phyloP scores from a whole-genome alignment of 1,140 invertebrate genomes.

The Diplogasteroides magnus region DNA sequence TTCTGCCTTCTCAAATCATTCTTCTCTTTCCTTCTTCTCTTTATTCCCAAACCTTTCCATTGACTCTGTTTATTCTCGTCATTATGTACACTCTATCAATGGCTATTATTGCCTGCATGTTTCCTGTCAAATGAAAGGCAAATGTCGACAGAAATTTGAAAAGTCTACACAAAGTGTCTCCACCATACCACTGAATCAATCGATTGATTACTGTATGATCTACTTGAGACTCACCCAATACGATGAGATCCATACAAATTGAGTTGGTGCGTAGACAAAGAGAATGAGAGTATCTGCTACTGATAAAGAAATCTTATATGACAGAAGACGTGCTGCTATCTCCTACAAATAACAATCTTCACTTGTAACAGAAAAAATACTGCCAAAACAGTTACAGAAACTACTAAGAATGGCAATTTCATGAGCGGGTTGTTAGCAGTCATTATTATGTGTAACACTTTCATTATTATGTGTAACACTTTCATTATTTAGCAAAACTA shows the following conservation, averaged over 20 bases:
- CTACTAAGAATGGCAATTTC: too few relatives aligned
- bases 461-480: not conserved
- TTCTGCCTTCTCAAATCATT: conserved; percentile 1
- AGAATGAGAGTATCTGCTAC: conserved; percentile 25
- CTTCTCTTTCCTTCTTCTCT: not conserved
- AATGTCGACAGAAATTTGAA: conserved; percentile 32
- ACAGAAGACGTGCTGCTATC: conserved; percentile 18
- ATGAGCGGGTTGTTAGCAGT: not conserved
- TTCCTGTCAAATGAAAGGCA: conserved; percentile 25
- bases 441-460: not conserved
- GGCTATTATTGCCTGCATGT: conserved; percentile 26
- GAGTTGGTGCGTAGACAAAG: conserved; percentile 25
- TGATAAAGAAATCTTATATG: conserved; percentile 23
- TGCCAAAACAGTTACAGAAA: too few relatives aligned
- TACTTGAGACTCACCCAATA: conserved; percentile 21
- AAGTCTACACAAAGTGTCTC: conserved; percentile 11
- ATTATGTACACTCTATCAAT: conserved; percentile 26
- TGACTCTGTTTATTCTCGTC: conserved; percentile 21
- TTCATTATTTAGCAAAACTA: not conserved
- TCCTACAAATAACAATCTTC: too few relatives aligned
- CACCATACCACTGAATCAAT: conserved; percentile 23
- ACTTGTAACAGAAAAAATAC: too few relatives aligned
- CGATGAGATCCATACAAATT: conserved; percentile 21
- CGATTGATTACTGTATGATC: not conserved
- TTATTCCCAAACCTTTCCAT: not conserved